Percentiles rank a stretch among this genome's conserved stretches.
Evolutionary conservation across 2,797 vertebrate species (phyloP).

Genomic region (Kryptolebias ocellatus): DNA sequence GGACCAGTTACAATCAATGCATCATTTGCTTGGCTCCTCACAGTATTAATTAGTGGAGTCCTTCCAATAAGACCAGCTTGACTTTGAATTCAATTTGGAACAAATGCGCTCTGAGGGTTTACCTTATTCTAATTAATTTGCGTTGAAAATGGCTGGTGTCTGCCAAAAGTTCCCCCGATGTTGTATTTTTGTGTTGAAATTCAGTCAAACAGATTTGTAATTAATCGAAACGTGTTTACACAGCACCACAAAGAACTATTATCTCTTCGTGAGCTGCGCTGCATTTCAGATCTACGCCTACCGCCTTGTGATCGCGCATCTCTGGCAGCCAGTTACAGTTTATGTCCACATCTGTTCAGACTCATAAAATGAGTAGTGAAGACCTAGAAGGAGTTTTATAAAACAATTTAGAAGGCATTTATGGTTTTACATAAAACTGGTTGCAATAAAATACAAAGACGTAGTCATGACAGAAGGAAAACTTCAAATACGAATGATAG

Average conservation of each 20-base stretch:
- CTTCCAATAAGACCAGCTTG: constrained; percentile 54
- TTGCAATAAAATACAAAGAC: background rate
- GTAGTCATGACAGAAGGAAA: background rate
- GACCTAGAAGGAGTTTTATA: background rate
- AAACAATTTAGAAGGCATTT: background rate
- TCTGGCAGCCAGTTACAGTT: background rate
- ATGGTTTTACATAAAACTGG: background rate
- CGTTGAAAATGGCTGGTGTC: constrained; percentile 31
- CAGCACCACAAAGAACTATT: constrained; percentile 13
- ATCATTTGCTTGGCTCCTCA: constrained; percentile 47
- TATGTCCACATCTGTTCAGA: background rate
- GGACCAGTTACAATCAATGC: constrained; percentile 32
- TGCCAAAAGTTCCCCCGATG: constrained; percentile 34
- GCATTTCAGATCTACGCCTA: background rate
- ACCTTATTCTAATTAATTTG: constrained; percentile 59
- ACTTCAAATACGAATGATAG: background rate
- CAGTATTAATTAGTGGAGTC: constrained; percentile 45
- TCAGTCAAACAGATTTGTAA: constrained; percentile 47
- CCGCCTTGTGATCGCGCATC: background rate
- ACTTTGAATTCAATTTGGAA: constrained; percentile 53
- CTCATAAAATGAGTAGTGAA: background rate
- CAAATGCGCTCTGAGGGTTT: constrained; percentile 52
- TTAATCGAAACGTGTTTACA: constrained; percentile 35
- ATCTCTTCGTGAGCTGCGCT: background rate
- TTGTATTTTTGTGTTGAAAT: constrained; percentile 40